Percentiles rank a stretch among this genome's conserved stretches.
Evolutionary conservation across 2,797 vertebrate genomes (phyloP).

Genomic region (Pagetopsis macropterus): DNA sequence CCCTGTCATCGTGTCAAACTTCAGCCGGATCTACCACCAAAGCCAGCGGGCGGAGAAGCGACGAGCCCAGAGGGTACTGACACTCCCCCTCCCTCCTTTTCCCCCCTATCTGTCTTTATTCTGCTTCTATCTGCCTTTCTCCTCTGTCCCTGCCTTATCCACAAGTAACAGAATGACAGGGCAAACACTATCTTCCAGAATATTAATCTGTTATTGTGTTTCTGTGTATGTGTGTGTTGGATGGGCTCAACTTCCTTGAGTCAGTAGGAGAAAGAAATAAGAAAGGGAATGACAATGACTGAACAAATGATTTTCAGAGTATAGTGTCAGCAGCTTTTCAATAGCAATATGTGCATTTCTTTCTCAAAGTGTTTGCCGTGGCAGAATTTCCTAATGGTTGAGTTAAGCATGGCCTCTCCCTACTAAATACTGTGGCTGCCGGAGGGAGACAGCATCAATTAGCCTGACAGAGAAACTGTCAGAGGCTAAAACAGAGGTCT

Average conservation of each 20-base stretch:
- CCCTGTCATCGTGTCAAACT: constrained; percentile 97
- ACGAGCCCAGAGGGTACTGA: constrained; percentile 91
- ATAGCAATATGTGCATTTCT: constrained; percentile 69
- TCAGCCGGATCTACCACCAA: constrained; percentile 97
- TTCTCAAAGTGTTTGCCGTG: constrained; percentile 68
- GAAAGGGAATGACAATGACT: constrained; percentile 65
- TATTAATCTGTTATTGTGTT: constrained; percentile 74
- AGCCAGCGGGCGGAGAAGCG: constrained; percentile 96
- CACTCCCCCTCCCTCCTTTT: constrained; percentile 24
- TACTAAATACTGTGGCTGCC: constrained; percentile 67
- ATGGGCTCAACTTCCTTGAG: constrained; percentile 60
- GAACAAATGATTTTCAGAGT: constrained; percentile 74
- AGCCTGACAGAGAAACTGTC: constrained; percentile 66
- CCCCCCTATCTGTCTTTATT: constrained; percentile 49
- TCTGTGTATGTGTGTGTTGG: constrained; percentile 59
- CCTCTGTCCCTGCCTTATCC: constrained; percentile 70
- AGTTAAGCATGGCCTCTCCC: constrained; percentile 61
- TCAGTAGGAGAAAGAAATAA: constrained; percentile 53
- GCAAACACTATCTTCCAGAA: constrained; percentile 71
- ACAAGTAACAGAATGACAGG: constrained; percentile 71
- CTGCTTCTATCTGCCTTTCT: constrained; percentile 57
- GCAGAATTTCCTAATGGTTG: constrained; percentile 67
- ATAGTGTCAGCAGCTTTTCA: constrained; percentile 76
- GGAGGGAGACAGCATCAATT: constrained; percentile 71
- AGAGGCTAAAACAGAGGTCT: constrained; percentile 82